Conservation (phyloP, 92 coral and sea anemone genomes). For the Porites evermanni region DNA sequence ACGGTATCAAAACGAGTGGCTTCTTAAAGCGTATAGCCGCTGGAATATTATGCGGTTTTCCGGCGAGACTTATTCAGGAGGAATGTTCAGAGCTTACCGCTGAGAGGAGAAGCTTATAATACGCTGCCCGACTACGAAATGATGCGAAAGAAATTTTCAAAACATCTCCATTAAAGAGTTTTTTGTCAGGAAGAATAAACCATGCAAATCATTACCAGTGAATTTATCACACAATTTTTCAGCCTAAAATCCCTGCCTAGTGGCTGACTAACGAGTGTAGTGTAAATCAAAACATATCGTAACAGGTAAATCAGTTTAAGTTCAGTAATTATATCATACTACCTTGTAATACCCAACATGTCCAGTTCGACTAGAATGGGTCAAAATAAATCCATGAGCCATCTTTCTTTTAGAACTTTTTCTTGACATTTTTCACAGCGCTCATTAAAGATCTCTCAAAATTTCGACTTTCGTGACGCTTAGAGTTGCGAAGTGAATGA, state of each 20-base stretch:
- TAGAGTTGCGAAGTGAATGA: not conserved
- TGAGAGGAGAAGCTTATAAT: too few relatives aligned
- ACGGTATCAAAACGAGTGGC: not conserved
- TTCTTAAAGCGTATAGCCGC: not conserved
- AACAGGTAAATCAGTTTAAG: not conserved
- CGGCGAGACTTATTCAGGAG: not conserved
- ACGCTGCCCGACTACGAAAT: not conserved
- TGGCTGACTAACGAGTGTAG: not conserved
- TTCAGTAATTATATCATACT: not conserved
- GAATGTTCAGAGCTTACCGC: not conserved
- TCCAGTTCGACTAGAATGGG: not conserved
- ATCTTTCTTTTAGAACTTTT: not conserved
- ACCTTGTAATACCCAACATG: constrained; percentile 37
- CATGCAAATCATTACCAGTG: not conserved
- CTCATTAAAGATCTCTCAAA: not conserved
- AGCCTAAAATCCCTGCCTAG: not conserved
- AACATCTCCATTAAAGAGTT: not conserved
- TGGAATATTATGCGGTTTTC: not conserved
- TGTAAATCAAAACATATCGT: constrained; percentile 5
- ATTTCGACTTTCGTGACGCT: constrained; percentile 2
- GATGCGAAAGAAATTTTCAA: not conserved
- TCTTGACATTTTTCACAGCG: not conserved
- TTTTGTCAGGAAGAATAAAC: not conserved
- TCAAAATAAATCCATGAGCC: constrained; percentile 28
- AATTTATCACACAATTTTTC: not conserved